Evolutionary conservation across 1,140 invertebrate species (phyloP).

Genomic region (Hycleus cichorii): DNA sequence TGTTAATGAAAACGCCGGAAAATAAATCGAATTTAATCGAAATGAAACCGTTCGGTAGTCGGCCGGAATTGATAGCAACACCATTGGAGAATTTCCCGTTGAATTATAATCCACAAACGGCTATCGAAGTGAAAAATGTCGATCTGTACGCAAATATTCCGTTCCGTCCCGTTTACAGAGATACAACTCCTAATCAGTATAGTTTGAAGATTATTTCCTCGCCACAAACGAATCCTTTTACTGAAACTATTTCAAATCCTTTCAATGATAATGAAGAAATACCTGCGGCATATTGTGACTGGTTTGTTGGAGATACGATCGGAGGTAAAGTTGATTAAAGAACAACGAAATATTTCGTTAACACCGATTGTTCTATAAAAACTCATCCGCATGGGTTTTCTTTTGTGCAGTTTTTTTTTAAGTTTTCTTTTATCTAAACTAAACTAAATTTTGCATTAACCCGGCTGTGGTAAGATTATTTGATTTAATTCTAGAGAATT

Average conservation of each 20-base stretch:
- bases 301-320: constrained; percentile 28
- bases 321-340: constrained; percentile 34
- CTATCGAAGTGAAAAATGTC: constrained; percentile 7
- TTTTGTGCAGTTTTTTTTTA: constrained; percentile 29
- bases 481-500: neutral
- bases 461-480: constrained; percentile 3
- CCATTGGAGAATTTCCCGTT: constrained; percentile 34
- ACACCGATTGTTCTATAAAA: constrained; percentile 6
- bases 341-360: constrained; percentile 6
- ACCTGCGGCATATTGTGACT: constrained; percentile 39
- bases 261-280: constrained; percentile 19
- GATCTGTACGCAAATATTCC: constrained; percentile 35
- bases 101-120: constrained; percentile 15
- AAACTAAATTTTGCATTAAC: constrained; percentile 27
- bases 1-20: constrained; percentile 33
- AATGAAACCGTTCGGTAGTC: constrained; percentile 12
- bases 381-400: constrained; percentile 37
- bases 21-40: constrained; percentile 3
- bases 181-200: constrained; percentile 6
- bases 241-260: constrained; percentile 14
- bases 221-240: constrained; percentile 12
- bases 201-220: constrained; percentile 1
- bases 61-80: constrained; percentile 32
- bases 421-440: constrained; percentile 12
- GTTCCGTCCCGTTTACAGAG: constrained; percentile 33